phyloP scores from a whole-genome alignment of 2,113 vertebrate genomes.

The Tupaia chinensis region DNA sequence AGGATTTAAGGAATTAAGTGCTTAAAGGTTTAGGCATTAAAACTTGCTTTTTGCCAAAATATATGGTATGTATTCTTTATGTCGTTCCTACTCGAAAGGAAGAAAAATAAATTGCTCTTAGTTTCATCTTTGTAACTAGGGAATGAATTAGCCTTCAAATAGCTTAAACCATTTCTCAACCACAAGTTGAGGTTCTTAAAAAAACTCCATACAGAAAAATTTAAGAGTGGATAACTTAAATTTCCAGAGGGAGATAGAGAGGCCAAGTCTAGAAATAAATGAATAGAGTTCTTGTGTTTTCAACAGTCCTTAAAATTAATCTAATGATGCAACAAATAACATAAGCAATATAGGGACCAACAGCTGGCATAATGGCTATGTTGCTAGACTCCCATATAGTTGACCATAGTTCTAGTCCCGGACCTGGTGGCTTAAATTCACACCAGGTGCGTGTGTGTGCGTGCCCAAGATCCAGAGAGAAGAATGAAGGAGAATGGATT shows the following conservation, averaged over 20 bases:
- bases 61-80: neutral
- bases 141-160: conserved; percentile 49
- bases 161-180: neutral
- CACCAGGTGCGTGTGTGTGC: no score
- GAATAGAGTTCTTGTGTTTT: neutral
- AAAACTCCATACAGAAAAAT: neutral
- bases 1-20: neutral
- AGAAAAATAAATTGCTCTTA: neutral
- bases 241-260: neutral
- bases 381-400: no score
- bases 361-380: no score
- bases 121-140: conserved; percentile 1
- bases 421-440: no score
- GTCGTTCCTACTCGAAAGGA: neutral
- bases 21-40: neutral
- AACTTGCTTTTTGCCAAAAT: neutral
- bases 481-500: no score
- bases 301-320: neutral
- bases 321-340: neutral
- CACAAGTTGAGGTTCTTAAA: neutral
- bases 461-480: no score
- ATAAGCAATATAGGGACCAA: neutral
- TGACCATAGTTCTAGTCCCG: no score
- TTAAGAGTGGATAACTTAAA: neutral
- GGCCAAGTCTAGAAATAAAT: neutral